Base-by-base conservation (phyloP, 1,140 invertebrate species). In the Brevipalpus yothersi region DNA sequence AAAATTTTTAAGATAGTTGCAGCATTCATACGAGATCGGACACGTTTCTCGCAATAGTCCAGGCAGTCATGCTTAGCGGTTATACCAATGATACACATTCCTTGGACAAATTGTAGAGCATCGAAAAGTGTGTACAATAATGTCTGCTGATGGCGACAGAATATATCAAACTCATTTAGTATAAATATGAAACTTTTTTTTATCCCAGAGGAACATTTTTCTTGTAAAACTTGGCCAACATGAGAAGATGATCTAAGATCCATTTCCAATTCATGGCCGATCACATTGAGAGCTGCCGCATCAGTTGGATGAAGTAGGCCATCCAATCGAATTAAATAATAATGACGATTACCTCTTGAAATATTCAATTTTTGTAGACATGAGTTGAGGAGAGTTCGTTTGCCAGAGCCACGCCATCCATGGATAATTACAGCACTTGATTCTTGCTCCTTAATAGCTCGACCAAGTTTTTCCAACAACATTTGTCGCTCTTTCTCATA, bases 111-210 rank as follows among this genome's bases (percentile, higher is more conserved):
- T 56, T 63, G 63, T 31, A 41, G 55, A 9, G 64, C 17, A 57
- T 63, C 58, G 43, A 63, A 64, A 10, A 63, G 41, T 47, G 61
- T 64, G 41, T 63, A 63, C 7, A 63, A 40, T 17, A 63, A 31
- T 1, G 19, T 31, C 55, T 63, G 63, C 15, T 63, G 41, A 49
- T 31, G 21, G 13, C 41, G 19, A 21, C 63, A 58, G 49, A 63
- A 63, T 15, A 63, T 41, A 15, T 63, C 62, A 60, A 63, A 64
- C 4, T 59, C 17, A n/a, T 64, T 56, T 23, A 63, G 51, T 54
- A 63, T 45, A 31, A 63, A 64, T 31, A 64, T 45, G n/a, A 51
- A 47, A 40, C 13, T 40, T 47, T 60, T 17, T 2, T 17, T 41
- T 5, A 2, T 40, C 43, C 11, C 4, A 5, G 41, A 56, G 15